These are phyloP conservation scores for Micoletzkya japonica DNA, from an alignment of 2,888 invertebrate species.

Conservation along the genomic window DNA sequence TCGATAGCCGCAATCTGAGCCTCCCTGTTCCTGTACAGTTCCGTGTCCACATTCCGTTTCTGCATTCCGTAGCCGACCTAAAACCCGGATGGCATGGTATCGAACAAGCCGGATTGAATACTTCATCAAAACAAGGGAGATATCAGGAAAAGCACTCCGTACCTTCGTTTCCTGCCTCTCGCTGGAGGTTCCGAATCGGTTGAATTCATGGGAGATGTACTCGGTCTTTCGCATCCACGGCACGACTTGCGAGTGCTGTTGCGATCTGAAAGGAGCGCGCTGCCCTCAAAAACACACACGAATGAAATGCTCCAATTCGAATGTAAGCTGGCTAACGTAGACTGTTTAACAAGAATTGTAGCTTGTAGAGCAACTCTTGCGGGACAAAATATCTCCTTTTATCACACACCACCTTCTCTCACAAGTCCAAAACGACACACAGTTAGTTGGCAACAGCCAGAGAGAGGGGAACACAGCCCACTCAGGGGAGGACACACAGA, in stretches of 20 bases:
- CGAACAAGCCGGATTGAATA: background rate
- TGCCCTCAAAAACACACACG: no score
- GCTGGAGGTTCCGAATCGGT: slow-evolving; percentile 90
- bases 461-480: no score
- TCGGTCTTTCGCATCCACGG: slow-evolving; percentile 98
- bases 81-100: no score
- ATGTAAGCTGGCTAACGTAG: no score
- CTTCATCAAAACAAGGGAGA: background rate
- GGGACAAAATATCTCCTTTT: no score
- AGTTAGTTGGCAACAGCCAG: no score
- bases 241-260: slow-evolving; percentile 92
- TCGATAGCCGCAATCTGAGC: slow-evolving; percentile 96
- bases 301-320: no score
- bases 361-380: no score
- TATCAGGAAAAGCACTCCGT: background rate
- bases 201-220: slow-evolving; percentile 97
- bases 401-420: no score
- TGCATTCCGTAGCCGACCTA: slow-evolving; percentile 92
- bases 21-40: slow-evolving; percentile 88
- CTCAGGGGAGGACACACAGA: no score
- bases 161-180: slow-evolving; percentile 91
- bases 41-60: slow-evolving; percentile 75
- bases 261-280: slow-evolving; percentile 71
- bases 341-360: no score
- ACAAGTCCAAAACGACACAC: no score